phyloP scores from a whole-genome alignment of 2,797 vertebrate genomes.

The Sparus aurata region DNA sequence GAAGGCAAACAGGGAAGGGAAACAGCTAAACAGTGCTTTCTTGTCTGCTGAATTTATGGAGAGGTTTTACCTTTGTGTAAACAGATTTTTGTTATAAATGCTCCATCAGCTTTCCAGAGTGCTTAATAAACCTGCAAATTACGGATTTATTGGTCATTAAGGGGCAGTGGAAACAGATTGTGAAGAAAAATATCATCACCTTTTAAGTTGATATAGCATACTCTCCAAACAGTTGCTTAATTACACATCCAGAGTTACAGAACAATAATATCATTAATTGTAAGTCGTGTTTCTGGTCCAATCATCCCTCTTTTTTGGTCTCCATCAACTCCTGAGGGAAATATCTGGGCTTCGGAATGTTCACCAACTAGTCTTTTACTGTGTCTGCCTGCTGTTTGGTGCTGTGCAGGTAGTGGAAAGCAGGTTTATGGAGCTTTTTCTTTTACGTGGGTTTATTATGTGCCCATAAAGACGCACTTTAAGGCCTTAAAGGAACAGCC shows the following conservation, averaged over 20 bases:
- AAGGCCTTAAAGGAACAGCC: not conserved
- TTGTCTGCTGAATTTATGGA: constrained; percentile 7
- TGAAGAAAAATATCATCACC: not conserved
- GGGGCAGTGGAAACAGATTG: no score
- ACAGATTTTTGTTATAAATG: not conserved
- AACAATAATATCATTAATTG: not conserved
- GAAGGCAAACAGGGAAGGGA: not conserved
- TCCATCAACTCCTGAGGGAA: no score
- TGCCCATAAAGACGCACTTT: not conserved
- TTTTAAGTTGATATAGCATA: not conserved
- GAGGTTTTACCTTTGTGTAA: not conserved
- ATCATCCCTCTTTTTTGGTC: not conserved
- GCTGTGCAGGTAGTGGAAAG: not conserved
- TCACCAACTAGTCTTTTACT: not conserved
- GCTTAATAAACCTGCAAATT: not conserved
- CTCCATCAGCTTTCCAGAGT: no score
- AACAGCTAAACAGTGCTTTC: not conserved
- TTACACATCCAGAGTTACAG: not conserved
- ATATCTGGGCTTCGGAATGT: not conserved
- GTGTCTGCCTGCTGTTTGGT: not conserved
- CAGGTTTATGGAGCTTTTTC: not conserved
- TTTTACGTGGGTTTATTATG: not conserved
- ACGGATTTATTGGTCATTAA: not conserved
- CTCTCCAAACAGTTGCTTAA: not conserved
- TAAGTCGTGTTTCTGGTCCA: not conserved